phyloP scores from a whole-genome alignment of 2,113 vertebrate genomes.

The Collichthys lucidus region DNA sequence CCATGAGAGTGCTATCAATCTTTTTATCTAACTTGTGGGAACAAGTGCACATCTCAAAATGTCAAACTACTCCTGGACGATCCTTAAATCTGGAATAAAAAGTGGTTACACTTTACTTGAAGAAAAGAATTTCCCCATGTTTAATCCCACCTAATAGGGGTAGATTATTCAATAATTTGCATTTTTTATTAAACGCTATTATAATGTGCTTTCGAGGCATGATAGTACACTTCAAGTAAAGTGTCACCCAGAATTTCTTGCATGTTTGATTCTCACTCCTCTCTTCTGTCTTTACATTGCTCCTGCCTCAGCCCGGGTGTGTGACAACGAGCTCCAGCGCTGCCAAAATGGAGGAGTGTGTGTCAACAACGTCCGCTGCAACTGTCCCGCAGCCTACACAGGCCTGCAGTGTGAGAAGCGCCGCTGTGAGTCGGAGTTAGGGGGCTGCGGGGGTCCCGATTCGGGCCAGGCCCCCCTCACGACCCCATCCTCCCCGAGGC shows the following conservation, averaged over 20 bases:
- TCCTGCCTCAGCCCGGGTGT: slow-evolving; percentile 90
- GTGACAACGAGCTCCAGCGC: slow-evolving; percentile 94
- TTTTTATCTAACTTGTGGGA: neutral
- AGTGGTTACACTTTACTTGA: slow-evolving; percentile 41
- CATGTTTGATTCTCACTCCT: slow-evolving; percentile 37
- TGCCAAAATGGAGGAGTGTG: slow-evolving; percentile 97
- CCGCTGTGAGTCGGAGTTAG: slow-evolving; percentile 87
- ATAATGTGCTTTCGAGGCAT: neutral
- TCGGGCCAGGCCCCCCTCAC: slow-evolving; percentile 72
- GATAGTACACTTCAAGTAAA: slow-evolving; percentile 39
- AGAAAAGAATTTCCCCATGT: neutral
- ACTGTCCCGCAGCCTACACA: slow-evolving; percentile 87
- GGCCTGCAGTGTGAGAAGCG: slow-evolving; percentile 94
- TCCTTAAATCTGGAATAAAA: neutral
- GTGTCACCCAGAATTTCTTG: slow-evolving; percentile 4
- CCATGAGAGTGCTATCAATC: neutral
- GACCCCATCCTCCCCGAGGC: slow-evolving; percentile 34
- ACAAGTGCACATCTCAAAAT: slow-evolving; percentile 10
- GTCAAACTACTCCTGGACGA: neutral
- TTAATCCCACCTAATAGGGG: neutral
- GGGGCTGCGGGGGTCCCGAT: slow-evolving; percentile 83
- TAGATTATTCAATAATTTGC: neutral
- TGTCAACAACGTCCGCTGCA: slow-evolving; percentile 91
- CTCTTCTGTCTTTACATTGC: slow-evolving; percentile 56
- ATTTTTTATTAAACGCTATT: neutral